These are phyloP conservation scores for Pseudorasbora parva DNA, from an alignment of 2,113 vertebrate genomes.

Conservation along the genomic window DNA sequence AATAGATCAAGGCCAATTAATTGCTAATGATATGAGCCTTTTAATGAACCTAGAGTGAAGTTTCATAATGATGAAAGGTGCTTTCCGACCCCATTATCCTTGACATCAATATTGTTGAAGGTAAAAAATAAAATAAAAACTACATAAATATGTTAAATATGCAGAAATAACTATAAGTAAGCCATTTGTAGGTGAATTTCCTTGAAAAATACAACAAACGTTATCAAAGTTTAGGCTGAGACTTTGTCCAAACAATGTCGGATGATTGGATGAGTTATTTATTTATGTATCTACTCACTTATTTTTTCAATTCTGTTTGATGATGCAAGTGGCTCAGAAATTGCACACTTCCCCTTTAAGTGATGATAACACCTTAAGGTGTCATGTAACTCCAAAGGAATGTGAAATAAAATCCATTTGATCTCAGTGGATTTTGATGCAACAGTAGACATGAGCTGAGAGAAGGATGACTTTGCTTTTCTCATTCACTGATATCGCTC, in stretches of 20 bases:
- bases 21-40: background rate
- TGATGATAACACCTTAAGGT: constrained; percentile 12
- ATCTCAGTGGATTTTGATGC: constrained; percentile 41
- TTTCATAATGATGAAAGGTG: background rate
- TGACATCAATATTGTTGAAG: background rate
- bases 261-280: background rate
- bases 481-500: constrained; percentile 1
- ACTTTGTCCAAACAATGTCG: background rate
- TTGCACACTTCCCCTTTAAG: constrained; percentile 14
- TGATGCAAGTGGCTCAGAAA: background rate
- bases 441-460: constrained; percentile 31
- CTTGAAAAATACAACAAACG: background rate
- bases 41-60: background rate
- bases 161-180: background rate
- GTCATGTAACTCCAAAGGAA: constrained; percentile 14
- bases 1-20: background rate
- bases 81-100: background rate
- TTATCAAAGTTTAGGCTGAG: background rate
- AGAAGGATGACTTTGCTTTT: constrained; percentile 27
- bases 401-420: constrained; percentile 41
- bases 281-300: too few relatives aligned
- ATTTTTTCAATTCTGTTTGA: background rate
- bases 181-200: background rate
- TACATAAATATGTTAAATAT: background rate
- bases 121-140: background rate